Evolutionary conservation across 2,888 invertebrate genomes (phyloP), one percentile per base, ranked within the genome.

Genomic region (Oscheius sp.): DNA sequence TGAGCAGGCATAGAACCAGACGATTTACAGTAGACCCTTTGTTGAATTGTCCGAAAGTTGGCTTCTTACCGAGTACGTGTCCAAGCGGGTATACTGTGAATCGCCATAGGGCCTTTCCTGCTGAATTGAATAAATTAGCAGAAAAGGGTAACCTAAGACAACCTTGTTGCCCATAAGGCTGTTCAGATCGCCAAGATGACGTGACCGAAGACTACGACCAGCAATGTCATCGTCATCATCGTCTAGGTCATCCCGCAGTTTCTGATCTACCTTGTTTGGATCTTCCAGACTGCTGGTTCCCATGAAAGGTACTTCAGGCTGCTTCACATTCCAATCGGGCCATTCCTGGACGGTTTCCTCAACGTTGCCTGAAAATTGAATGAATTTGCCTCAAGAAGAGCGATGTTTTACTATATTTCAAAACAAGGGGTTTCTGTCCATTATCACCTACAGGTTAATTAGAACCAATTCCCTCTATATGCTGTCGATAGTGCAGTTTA

Each of bases 291-390:
- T 3, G 42, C 42, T 42, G 42, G 4, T 3, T 3, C 42, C 42
- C 42, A 42, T 42, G 42, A 42, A 42, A 3, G 42, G 42, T 7
- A 5, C 42, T 42, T 42, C 4, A 7, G 42, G 42, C 7, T 42
- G 42, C 7, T 42, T 42, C 42, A 7, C 60, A n/a, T 60, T 35
- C 60, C 33, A 33, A 35, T 35, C n/a, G n/a, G 4, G 3, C 42
- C 21, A 62, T 9, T 62, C 62, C n/a, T 42, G 62, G 21, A 62
- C 62, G 2, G 62, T 62, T 35, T 62, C 33, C 47, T 62, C 62
- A 11, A 21, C 10, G 47, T 62, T 62, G 11, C 62, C 62, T 62
- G 62, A 10, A 62, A 35, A 59, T 32, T 2, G 3, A 7, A 53
- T 4, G 11, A 53, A 21, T 53, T 29, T 3, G 42, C 42, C 3